Conservation (phyloP, 2,113 vertebrate genomes). For the Semicossyphus pulcher region DNA sequence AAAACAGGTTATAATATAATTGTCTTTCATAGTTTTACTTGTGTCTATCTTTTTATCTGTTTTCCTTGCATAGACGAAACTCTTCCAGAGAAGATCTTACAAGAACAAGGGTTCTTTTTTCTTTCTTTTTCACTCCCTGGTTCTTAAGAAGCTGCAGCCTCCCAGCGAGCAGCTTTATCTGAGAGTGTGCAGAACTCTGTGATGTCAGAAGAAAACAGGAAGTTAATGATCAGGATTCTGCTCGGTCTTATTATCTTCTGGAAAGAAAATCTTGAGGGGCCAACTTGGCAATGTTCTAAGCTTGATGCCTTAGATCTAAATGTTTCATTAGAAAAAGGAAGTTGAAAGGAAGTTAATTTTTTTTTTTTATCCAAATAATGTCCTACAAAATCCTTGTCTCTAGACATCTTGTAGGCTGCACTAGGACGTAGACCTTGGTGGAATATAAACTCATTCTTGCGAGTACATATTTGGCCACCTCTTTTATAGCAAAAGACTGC, state of each 20-base stretch:
- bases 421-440: slow-evolving; percentile 5
- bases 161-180: slow-evolving; percentile 35
- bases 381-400: slow-evolving; percentile 34
- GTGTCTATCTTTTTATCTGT: neutral
- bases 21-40: too few relatives aligned
- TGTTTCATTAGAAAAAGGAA: slow-evolving; percentile 17
- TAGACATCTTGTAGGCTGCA: neutral
- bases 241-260: slow-evolving; percentile 31
- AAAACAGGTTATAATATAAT: too few relatives aligned
- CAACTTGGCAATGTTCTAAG: slow-evolving; percentile 23
- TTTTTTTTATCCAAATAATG: slow-evolving; percentile 24
- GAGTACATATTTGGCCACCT: neutral
- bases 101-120: neutral
- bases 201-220: slow-evolving; percentile 50
- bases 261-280: slow-evolving; percentile 34
- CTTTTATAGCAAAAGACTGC: neutral
- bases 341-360: slow-evolving; percentile 15
- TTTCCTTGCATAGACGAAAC: neutral
- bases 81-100: neutral
- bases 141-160: slow-evolving; percentile 18
- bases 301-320: slow-evolving; percentile 41
- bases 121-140: neutral
- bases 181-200: slow-evolving; percentile 12
- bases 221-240: slow-evolving; percentile 51
- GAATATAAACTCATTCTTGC: slow-evolving; percentile 7